Conservation (phyloP, 2,797 vertebrate species). For the Notamacropus eugenii region DNA sequence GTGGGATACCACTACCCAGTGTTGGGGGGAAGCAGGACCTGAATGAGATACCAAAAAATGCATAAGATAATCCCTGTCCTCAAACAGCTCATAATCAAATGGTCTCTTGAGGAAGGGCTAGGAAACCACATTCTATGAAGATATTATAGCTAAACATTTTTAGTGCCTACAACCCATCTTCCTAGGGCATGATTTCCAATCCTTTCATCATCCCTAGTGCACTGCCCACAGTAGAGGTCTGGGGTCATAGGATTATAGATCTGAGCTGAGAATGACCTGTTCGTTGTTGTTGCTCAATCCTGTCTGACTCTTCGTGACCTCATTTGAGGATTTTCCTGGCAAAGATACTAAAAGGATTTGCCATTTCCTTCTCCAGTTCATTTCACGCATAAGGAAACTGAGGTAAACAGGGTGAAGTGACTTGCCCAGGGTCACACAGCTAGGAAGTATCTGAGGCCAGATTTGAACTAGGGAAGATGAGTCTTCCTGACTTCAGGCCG, state of each 20-base stretch:
- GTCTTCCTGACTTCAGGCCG: not conserved
- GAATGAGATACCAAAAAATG: not conserved
- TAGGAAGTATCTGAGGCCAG: not conserved
- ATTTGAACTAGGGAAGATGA: not conserved
- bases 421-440: not conserved
- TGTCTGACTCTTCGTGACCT: not conserved
- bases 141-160: not conserved
- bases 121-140: not conserved
- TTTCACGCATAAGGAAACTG: not conserved
- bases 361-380: not conserved
- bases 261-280: not conserved
- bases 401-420: not conserved
- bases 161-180: not conserved
- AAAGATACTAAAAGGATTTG: not conserved
- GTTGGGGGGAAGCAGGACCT: no score
- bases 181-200: not conserved
- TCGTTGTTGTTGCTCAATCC: not conserved
- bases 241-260: not conserved
- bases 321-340: not conserved
- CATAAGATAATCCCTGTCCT: not conserved
- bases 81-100: not conserved
- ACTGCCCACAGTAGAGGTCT: not conserved
- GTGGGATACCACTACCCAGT: not conserved
- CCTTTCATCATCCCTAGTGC: not conserved
- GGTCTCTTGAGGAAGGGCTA: not conserved